Base-by-base conservation (phyloP, 2,888 invertebrate species). In the Drosophila gaucha region DNA sequence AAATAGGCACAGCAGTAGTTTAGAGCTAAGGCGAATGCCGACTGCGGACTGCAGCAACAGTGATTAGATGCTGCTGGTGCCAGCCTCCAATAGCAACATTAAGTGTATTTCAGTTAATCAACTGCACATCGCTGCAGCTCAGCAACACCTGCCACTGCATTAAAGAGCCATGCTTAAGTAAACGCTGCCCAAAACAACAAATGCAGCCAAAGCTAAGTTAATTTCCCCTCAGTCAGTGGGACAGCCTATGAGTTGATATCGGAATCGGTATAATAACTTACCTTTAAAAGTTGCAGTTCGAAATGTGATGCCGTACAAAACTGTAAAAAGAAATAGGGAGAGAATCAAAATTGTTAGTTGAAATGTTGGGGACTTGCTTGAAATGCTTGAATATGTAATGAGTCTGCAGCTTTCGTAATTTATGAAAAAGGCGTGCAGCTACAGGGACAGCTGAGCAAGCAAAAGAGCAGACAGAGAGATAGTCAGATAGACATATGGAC, bases 1-100 rank as follows among this genome's bases (percentile, higher is more conserved):
- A 80, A 84, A 80, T 84, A 80, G 73, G 75, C 64, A 33, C 31
- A 46, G 33, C 41, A 35, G 31, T 51, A 60, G 59, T 66, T 66
- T 54, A 59, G 59, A 67, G 59, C 38, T 22, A 35, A 44, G 31
- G 31, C 46, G 46, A 28, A 30, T 28, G 43, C 43, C 43, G 28
- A 26, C 16, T 28, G 28, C 43, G 6, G 28, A n/a, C 31, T 20
- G 20, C 36, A 51, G 30, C 39, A 18, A 22, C 44, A 20, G 49
- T 66, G 56, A 66, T 66, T 65, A 65, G 65, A 67, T 24, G 36
- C 52, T 35, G 64, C 46, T 14, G 38, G 22, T 30, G 43, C 46
- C 39, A 58, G 62, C 46, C 51, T 28, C 36, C 41, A 51, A 31
- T 16, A 18, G 24, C 57, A 35, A 12, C 55, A 39, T 51, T 14